A percentile compares a stretch with the other conserved stretches of the same genome.
These are phyloP conservation scores for Leptopterna dolabrata DNA, from an alignment of 2,888 invertebrate species.

Conservation along the genomic window DNA sequence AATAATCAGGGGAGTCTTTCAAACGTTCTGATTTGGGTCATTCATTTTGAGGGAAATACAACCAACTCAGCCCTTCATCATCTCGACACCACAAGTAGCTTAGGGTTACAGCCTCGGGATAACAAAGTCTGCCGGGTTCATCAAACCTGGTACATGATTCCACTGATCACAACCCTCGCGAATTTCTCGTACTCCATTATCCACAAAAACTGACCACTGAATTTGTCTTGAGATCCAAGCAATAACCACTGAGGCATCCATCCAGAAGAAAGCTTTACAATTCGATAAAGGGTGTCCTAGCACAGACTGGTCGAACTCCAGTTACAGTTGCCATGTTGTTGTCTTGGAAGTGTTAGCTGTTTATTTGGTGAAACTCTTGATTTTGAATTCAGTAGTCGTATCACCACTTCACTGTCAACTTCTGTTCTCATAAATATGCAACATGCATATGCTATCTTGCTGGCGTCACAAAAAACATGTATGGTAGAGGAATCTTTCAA, in stretches of 20 bases:
- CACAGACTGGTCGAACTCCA: slow-evolving; percentile 57
- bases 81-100: slow-evolving; percentile 8
- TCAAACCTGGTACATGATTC: slow-evolving; percentile 40
- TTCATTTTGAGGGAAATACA: background rate
- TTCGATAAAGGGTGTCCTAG: background rate
- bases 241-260: slow-evolving; percentile 54
- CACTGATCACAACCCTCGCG: slow-evolving; percentile 1
- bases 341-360: slow-evolving; percentile 63
- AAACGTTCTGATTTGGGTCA: background rate
- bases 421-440: slow-evolving; percentile 53
- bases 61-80: slow-evolving; percentile 51
- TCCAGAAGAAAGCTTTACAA: slow-evolving; percentile 40
- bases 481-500: too few species aligned
- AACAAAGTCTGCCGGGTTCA: slow-evolving; percentile 57
- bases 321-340: slow-evolving; percentile 64
- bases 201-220: slow-evolving; percentile 52
- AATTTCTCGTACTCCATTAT: slow-evolving; percentile 53
- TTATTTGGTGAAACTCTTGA: slow-evolving; percentile 54
- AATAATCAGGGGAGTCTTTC: background rate
- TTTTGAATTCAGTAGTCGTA: slow-evolving; percentile 49
- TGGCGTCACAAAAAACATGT: too few species aligned
- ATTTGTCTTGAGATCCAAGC: slow-evolving; percentile 53
- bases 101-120: slow-evolving; percentile 47
- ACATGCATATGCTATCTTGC: slow-evolving; percentile 44
- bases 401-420: too few species aligned